Evolutionary conservation across 2,888 invertebrate species (phyloP), one percentile per base, ranked within the genome.

Genomic region (Pristionchus exspectatus): DNA sequence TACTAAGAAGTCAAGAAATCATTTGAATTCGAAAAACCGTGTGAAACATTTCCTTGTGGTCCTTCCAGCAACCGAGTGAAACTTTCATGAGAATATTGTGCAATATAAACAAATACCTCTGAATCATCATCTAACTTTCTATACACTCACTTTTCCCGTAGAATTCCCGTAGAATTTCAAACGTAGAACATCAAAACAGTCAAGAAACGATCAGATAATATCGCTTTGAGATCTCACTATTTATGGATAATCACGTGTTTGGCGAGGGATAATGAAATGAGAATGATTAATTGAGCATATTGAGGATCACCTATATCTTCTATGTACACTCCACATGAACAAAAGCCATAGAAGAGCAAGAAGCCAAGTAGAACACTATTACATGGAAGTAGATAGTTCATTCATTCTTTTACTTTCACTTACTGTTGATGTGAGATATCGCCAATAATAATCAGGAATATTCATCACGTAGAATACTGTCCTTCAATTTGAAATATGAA

Each of bases 331-430:
- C n/a, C 38, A 9, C 81, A 81, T 81, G 81, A 81, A 81, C 7
- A 24, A 7, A 0, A 50, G 24, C 81, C 81, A 81, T 14, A 27
- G n/a, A n/a, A 81, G 50, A 44, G 50, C 81, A 54, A 81, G 44
- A 50, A 54, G n/a, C 81, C 81, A 81, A 54, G 81, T 81, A 12
- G 50, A 54, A 81, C 50, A 81, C 81, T 81, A n/a, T 54, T 21
- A 12, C 16, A 72, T 30, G 33, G 16, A 33, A 4, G 33, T 4
- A 33, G 12, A 30, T 24, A 24, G 44, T 12, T 7, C 7, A 38
- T 7, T 77, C 77, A 18, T 24, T 24, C 77, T 33, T 44, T 30
- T 21, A 14, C n/a, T 54, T 14, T 81, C 81, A 54, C 81, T 50
- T 27, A 81, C 81, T 12, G 27, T 50, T 50, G 74, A 10, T 10